phyloP scores from a whole-genome alignment of 1,140 invertebrate species.

The Pachyrhynchus sulphureomaculatus region DNA sequence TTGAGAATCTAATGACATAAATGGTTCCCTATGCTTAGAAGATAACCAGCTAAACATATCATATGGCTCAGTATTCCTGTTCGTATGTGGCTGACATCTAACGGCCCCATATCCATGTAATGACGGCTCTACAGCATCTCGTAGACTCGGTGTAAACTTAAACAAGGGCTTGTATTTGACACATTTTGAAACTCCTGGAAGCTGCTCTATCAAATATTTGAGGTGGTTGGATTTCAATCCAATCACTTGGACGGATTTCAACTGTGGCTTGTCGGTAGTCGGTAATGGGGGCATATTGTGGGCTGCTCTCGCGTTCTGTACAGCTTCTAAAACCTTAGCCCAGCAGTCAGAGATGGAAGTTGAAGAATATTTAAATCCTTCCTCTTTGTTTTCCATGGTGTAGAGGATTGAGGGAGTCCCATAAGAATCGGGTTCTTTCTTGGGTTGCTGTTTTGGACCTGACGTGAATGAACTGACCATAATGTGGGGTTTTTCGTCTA shows the following conservation, averaged over 20 bases:
- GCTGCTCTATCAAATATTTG: constrained; percentile 85
- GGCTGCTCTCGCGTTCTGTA: constrained; percentile 79
- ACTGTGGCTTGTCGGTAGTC: constrained; percentile 60
- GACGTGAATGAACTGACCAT: not conserved
- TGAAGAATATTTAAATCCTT: constrained; percentile 78
- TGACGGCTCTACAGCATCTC: constrained; percentile 57
- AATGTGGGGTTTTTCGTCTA: not conserved
- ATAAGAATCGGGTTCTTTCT: constrained; percentile 49
- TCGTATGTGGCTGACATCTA: constrained; percentile 70
- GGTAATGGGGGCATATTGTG: constrained; percentile 73
- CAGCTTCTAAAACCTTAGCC: constrained; percentile 86
- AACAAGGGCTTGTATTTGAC: constrained; percentile 50
- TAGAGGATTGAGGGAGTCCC: constrained; percentile 67
- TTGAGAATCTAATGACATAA: constrained; percentile 32
- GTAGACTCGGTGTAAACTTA: constrained; percentile 56
- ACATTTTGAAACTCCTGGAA: constrained; percentile 72
- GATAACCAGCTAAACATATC: constrained; percentile 97
- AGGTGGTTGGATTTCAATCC: constrained; percentile 87
- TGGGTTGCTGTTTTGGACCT: constrained; percentile 33
- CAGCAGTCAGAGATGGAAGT: constrained; percentile 80
- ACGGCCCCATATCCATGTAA: constrained; percentile 77
- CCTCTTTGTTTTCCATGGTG: constrained; percentile 86
- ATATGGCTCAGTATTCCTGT: constrained; percentile 67
- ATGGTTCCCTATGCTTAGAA: constrained; percentile 80
- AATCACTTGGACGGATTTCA: constrained; percentile 71